These are phyloP conservation scores for Chamaetylas fuelleborni DNA, from an alignment of 2,113 vertebrate species.

Conservation along the genomic window DNA sequence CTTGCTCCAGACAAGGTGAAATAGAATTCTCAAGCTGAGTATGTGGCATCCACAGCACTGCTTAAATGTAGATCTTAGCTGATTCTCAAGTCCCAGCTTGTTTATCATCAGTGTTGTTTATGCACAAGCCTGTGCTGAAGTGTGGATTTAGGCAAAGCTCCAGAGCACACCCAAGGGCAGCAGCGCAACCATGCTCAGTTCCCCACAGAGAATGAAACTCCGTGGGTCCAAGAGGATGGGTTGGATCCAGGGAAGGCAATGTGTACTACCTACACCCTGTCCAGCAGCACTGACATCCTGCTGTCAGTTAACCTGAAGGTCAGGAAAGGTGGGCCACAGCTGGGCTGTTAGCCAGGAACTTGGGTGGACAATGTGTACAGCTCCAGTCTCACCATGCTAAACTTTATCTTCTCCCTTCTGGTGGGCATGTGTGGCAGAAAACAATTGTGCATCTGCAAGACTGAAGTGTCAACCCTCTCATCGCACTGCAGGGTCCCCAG, in stretches of 20 bases:
- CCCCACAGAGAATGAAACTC: neutral
- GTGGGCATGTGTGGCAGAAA: neutral
- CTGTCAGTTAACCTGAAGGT: neutral
- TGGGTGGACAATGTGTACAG: neutral
- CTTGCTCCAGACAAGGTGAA: neutral
- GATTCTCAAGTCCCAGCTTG: slow-evolving; percentile 29
- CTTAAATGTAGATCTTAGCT: neutral
- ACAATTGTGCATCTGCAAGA: neutral
- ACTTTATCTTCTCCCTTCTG: neutral
- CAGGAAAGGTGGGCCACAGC: neutral
- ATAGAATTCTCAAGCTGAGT: neutral
- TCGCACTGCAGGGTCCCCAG: neutral
- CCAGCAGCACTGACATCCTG: neutral
- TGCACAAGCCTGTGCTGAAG: slow-evolving; percentile 1
- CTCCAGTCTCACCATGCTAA: neutral
- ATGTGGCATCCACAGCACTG: neutral
- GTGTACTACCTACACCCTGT: neutral
- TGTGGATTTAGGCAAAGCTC: slow-evolving; percentile 48
- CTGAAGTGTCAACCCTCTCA: neutral
- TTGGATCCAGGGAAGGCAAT: accelerated
- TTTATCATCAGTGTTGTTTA: neutral
- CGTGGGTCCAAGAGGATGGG: neutral
- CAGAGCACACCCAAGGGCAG: slow-evolving; percentile 20
- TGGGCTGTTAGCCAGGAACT: neutral
- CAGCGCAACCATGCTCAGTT: neutral